phyloP scores from a whole-genome alignment of 2,797 vertebrate genomes.

The Xenentodon cancila region DNA sequence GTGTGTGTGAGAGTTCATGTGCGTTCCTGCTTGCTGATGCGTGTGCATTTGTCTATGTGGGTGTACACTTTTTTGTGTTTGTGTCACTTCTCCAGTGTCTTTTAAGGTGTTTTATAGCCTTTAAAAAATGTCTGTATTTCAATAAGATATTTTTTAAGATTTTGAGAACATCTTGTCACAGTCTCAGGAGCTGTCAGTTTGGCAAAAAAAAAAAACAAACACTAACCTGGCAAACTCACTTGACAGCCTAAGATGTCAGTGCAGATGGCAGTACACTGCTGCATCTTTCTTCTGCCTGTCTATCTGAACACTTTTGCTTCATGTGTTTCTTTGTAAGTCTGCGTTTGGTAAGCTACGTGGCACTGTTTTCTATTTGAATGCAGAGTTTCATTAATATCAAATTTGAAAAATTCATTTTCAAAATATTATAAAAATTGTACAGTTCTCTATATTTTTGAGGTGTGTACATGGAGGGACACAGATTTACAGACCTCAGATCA shows the following conservation, averaged over 20 bases:
- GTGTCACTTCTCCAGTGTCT: constrained; percentile 71
- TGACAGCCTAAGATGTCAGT: constrained; percentile 44
- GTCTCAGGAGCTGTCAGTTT: constrained; percentile 48
- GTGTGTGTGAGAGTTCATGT: constrained; percentile 13
- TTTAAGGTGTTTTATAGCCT: constrained; percentile 71
- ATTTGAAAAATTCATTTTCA: too few species aligned
- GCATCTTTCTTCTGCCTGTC: constrained; percentile 39
- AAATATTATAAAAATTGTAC: too few species aligned
- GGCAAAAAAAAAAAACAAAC: too few species aligned
- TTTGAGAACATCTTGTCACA: constrained; percentile 63
- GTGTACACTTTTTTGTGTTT: constrained; percentile 56
- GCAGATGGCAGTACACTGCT: constrained; percentile 40
- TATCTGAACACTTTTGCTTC: constrained; percentile 36
- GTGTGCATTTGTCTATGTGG: constrained; percentile 51
- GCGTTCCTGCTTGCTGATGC: constrained; percentile 5
- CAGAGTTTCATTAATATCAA: background rate
- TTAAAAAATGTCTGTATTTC: constrained; percentile 71
- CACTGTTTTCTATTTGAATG: constrained; percentile 13
- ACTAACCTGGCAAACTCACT: too few species aligned
- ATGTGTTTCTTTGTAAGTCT: constrained; percentile 10
- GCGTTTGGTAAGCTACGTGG: background rate
- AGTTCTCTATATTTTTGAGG: too few species aligned
- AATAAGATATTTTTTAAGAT: constrained; percentile 72
- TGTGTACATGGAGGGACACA: too few species aligned
- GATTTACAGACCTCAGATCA: too few species aligned